Evolutionary conservation across 2,888 invertebrate genomes (phyloP).

Genomic region (Drosophila nr. perissopoda): DNA sequence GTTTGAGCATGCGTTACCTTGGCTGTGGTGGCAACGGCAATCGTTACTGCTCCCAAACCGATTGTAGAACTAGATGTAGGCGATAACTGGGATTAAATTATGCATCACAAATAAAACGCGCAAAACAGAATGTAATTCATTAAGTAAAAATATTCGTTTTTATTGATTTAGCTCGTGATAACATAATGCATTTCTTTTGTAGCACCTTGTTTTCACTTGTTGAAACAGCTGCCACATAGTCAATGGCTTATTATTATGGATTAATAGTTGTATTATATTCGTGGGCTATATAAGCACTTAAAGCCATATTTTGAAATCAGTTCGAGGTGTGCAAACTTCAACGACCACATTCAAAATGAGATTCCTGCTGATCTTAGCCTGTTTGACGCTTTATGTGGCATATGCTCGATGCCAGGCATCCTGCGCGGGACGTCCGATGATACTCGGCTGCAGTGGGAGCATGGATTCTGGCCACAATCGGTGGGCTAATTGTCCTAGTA

Average conservation of each 20-base stretch:
- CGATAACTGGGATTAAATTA: too few relatives aligned
- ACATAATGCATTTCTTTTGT: neutral
- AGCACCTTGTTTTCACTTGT: neutral
- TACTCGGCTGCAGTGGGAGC: neutral
- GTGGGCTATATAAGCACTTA: neutral
- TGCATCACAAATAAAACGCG: too few relatives aligned
- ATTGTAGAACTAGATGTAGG: neutral
- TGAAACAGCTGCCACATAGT: neutral
- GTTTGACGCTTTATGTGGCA: neutral
- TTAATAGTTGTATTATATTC: neutral
- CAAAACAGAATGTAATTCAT: too few relatives aligned
- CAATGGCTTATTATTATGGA: neutral
- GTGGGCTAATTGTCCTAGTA: neutral
- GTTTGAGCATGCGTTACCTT: neutral
- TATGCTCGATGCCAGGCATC: neutral
- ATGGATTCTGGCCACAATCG: neutral
- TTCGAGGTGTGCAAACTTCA: too few relatives aligned
- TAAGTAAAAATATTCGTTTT: neutral
- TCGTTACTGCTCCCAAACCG: constrained; percentile 6
- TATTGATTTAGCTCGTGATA: neutral
- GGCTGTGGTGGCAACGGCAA: constrained; percentile 16
- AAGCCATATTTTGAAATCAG: neutral
- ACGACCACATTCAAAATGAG: neutral
- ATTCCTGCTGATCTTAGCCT: neutral
- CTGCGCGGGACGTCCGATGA: neutral